phyloP scores from a whole-genome alignment of 2,797 vertebrate species.

The Dromococcyx pavoninus region DNA sequence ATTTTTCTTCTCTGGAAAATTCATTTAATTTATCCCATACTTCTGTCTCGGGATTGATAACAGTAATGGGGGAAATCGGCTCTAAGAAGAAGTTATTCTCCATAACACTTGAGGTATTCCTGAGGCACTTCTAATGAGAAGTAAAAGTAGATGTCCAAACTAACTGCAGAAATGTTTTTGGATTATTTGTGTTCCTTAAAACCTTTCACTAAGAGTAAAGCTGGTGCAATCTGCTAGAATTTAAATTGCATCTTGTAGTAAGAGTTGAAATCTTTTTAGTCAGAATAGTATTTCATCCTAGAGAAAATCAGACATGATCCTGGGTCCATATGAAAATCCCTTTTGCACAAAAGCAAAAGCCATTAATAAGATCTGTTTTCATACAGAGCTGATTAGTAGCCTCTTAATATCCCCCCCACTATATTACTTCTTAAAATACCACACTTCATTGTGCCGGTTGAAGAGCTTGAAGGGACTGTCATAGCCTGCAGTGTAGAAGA shows the following conservation, averaged over 20 bases:
- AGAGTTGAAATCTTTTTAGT: neutral
- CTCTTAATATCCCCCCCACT: neutral
- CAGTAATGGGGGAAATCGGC: neutral
- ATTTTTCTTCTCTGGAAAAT: neutral
- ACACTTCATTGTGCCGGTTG: slow-evolving; percentile 71
- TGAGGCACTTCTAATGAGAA: neutral
- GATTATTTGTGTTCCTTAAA: neutral
- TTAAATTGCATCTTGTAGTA: neutral
- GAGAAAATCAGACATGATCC: neutral
- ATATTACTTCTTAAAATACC: slow-evolving; percentile 60
- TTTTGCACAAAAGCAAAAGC: slow-evolving; percentile 12
- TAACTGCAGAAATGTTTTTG: neutral
- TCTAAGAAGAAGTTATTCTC: neutral
- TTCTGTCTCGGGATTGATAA: neutral
- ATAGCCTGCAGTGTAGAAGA: slow-evolving; percentile 62
- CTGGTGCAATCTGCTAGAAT: neutral
- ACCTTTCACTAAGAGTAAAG: neutral
- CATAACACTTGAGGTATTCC: neutral
- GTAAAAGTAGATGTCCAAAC: neutral
- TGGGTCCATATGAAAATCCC: neutral
- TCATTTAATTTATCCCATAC: rapidly evolving
- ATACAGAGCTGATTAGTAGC: slow-evolving; percentile 14
- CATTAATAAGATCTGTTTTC: neutral
- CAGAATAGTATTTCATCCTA: neutral
- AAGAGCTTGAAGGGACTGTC: slow-evolving; percentile 68